These are phyloP conservation scores for Serripes groenlandicus DNA, from an alignment of 2,888 invertebrate genomes.

Conservation along the genomic window DNA sequence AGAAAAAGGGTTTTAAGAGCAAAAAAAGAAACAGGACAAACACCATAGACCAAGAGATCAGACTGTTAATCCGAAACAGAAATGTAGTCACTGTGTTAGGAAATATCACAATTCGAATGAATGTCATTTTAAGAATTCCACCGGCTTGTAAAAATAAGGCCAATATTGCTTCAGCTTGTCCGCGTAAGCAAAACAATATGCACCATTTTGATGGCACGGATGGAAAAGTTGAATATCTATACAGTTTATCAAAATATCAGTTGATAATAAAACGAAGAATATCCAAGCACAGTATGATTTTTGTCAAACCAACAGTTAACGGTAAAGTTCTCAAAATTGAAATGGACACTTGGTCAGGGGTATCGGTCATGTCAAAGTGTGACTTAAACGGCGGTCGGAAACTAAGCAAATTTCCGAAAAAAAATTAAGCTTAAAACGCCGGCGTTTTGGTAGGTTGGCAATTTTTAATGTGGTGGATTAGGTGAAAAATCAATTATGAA, in stretches of 20 bases:
- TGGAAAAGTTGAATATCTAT: background rate
- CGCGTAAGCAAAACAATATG: background rate
- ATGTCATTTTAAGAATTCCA: constrained; percentile 36
- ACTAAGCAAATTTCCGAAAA: no score
- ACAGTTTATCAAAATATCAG: background rate
- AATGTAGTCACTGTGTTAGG: constrained; percentile 26
- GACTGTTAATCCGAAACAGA: background rate
- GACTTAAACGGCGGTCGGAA: constrained; percentile 32
- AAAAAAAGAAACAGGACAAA: background rate
- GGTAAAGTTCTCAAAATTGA: constrained; percentile 52
- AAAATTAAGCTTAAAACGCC: no score
- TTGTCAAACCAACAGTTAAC: constrained; percentile 43
- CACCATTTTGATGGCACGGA: background rate
- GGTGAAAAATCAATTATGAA: no score
- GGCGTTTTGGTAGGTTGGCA: no score
- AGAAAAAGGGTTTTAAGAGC: background rate
- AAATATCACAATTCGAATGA: constrained; percentile 24
- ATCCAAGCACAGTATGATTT: constrained; percentile 12
- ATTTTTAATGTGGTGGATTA: no score
- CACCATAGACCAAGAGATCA: background rate
- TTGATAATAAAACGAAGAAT: background rate
- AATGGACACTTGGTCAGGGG: constrained; percentile 65
- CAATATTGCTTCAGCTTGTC: constrained; percentile 36
- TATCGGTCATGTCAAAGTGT: constrained; percentile 49
- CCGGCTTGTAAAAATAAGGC: constrained; percentile 31